A percentile compares a stretch with the other conserved stretches of the same genome.
phyloP scores from a whole-genome alignment of 1,140 invertebrate species.

The Drosophila leontia region DNA sequence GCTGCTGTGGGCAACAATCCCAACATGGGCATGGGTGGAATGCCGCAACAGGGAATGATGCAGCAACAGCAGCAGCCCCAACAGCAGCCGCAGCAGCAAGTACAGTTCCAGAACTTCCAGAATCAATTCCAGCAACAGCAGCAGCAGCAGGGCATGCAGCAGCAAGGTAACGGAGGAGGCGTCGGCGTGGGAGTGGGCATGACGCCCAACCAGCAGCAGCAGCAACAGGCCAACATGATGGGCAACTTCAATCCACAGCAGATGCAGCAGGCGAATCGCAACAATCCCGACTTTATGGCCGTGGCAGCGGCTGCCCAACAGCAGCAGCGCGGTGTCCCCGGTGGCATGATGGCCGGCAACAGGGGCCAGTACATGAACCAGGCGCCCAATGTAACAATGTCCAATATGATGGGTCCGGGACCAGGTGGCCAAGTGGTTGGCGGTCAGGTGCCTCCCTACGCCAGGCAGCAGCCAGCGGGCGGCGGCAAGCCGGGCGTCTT shows the following conservation, averaged over 20 bases:
- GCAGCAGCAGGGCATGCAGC: constrained; percentile 72
- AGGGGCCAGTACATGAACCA: constrained; percentile 83
- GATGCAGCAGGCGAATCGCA: constrained; percentile 83
- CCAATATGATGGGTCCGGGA: constrained; percentile 86
- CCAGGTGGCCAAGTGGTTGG: constrained; percentile 63
- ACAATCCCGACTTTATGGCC: constrained; percentile 85
- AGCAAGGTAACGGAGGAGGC: constrained; percentile 56
- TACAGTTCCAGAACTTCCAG: constrained; percentile 83
- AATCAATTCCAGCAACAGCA: constrained; percentile 76
- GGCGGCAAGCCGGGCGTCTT: constrained; percentile 79
- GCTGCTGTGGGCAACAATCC: constrained; percentile 56
- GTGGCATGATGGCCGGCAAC: constrained; percentile 82
- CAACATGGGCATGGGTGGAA: constrained; percentile 64
- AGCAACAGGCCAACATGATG: constrained; percentile 85
- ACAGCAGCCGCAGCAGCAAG: constrained; percentile 68
- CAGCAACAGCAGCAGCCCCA: constrained; percentile 56
- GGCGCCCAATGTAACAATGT: constrained; percentile 85
- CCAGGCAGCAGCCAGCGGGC: constrained; percentile 69
- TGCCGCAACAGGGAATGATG: constrained; percentile 79
- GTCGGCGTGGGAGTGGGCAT: constrained; percentile 80
- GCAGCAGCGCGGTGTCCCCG: constrained; percentile 64
- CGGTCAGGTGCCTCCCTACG: constrained; percentile 85
- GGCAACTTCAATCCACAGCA: constrained; percentile 83
- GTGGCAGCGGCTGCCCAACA: constrained; percentile 64
- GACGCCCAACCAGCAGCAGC: constrained; percentile 66